Evolutionary conservation across 1,140 invertebrate genomes (phyloP), one percentile per base, ranked within the genome.

Genomic region (Protaetia brevitarsis): DNA sequence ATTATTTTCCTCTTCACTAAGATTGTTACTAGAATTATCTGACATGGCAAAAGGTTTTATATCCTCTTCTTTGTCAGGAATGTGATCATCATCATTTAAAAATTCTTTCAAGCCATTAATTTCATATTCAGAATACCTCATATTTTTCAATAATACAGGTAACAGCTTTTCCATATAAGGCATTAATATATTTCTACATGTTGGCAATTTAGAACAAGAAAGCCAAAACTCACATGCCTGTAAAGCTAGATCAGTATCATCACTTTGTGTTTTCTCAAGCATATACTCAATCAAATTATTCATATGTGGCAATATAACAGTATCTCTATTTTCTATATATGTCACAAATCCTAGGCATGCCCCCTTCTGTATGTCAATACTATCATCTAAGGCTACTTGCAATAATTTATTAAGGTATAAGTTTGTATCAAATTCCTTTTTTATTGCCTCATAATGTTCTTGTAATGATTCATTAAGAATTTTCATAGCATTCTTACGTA

Each of bases 181-280:
- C 0, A 85, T 84, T 6, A 99, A 82, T 19, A 95, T 93, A 76
- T 97, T 94, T 78, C 92, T 92, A 79, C 96, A 98, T 59, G 98
- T 90, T 65, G 89, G 88, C 76, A 98, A 94, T 75, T 99, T 97
- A 2, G 96, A 95, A 19, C 98, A 82, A 0, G 96, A 94, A 28
- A 99, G 79, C 97, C 97, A 99, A 82, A 99, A 99, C 79, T 99
- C 97, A 77, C 97, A 99, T 1, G 97, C 97, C 81, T 99, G 96
- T 65, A 99, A 81, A 2, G 96, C 95, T 7, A 99, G 95, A 63
- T 89, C 89, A 73, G 96, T 93, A 77, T 98, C 93, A 11, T 85
- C 79, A 81, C 98, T 96, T 83, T 95, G 93, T 41, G 96, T 98
- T 66, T 96, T 86, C 73, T 94, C 82, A 74, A 99, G 80, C 92